Conservation (phyloP, 2,797 vertebrate genomes). For the Characodon lateralis region DNA sequence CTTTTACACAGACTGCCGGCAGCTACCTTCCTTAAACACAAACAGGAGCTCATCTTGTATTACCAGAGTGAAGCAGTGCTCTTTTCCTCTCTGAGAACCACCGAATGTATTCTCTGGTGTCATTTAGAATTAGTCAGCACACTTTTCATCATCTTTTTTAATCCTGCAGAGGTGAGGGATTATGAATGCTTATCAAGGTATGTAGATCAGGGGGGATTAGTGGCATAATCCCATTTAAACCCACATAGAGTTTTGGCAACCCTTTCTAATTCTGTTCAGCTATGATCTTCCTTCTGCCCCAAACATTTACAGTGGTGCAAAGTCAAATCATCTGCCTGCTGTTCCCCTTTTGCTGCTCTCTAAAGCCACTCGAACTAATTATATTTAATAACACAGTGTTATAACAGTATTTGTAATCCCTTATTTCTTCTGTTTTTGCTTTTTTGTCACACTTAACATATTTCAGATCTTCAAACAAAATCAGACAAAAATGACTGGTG, state of each 20-base stretch:
- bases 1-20: conserved; percentile 45
- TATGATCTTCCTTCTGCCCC: conserved; percentile 53
- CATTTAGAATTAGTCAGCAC: conserved; percentile 55
- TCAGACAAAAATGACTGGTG: not conserved
- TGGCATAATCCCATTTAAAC: conserved; percentile 73
- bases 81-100: conserved; percentile 12
- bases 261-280: conserved; percentile 63
- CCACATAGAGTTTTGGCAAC: conserved; percentile 63
- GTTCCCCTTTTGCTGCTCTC: conserved; percentile 28
- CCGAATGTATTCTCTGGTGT: conserved; percentile 35
- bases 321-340: conserved; percentile 40
- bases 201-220: conserved; percentile 75
- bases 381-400: conserved; percentile 11
- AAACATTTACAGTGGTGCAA: conserved; percentile 54
- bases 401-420: not conserved
- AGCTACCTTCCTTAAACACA: conserved; percentile 47
- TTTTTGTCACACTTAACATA: not conserved
- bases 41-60: conserved; percentile 27
- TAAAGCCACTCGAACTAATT: conserved; percentile 25
- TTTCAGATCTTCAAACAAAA: not conserved
- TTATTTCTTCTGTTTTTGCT: not conserved
- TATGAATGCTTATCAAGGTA: conserved; percentile 68
- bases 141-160: conserved; percentile 51
- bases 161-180: conserved; percentile 70
- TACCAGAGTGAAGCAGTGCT: conserved; percentile 11